These are phyloP conservation scores for Zenarchopterus dispar DNA, from an alignment of 2,797 vertebrate species.

Conservation along the genomic window DNA sequence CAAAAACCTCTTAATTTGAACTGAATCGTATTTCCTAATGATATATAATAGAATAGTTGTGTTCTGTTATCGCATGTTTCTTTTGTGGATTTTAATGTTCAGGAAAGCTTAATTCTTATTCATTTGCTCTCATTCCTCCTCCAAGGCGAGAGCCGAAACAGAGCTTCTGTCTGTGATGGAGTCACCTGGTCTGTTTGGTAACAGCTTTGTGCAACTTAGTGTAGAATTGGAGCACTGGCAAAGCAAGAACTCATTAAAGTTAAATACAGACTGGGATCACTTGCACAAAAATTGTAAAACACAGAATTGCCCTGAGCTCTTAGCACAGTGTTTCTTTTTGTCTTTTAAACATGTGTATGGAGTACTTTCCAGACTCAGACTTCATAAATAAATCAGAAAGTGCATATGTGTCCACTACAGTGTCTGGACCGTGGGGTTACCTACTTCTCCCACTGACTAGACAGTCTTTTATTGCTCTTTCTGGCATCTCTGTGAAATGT, in stretches of 20 bases:
- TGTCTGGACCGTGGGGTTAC: constrained; percentile 27
- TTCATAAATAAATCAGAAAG: constrained; percentile 39
- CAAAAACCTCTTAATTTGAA: background rate
- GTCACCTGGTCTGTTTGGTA: background rate
- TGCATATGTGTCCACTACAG: constrained; percentile 17
- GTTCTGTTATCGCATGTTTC: constrained; percentile 12
- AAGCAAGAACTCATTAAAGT: background rate
- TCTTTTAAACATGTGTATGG: background rate
- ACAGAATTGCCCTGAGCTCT: background rate
- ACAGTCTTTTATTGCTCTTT: constrained; percentile 11
- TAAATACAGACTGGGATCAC: background rate
- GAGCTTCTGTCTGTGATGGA: background rate
- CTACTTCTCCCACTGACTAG: constrained; percentile 24
- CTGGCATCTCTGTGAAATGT: constrained; percentile 29
- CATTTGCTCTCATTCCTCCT: background rate
- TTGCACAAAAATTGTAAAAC: no score
- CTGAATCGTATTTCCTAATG: constrained; percentile 18
- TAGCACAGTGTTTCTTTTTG: no score
- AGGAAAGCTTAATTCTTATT: constrained; percentile 14
- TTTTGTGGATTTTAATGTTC: constrained; percentile 3
- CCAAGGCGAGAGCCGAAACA: background rate
- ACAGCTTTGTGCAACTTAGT: background rate
- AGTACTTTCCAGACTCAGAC: background rate
- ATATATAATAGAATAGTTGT: constrained; percentile 4
- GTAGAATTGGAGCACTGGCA: background rate